Evolutionary conservation across 1,140 invertebrate genomes (phyloP).

Genomic region (Melanaphis sacchari): DNA sequence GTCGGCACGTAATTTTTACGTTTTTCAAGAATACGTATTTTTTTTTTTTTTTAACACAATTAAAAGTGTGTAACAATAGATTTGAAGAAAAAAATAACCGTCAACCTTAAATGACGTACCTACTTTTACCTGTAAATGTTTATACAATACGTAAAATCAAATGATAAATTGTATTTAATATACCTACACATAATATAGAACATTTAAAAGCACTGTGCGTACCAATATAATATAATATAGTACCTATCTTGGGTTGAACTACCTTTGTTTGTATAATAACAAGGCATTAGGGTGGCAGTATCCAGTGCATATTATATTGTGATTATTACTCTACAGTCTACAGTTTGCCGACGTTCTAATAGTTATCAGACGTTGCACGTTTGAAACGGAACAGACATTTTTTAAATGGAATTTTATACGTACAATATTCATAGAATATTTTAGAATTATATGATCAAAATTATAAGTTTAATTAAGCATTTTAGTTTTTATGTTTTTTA

Average conservation of each 20-base stretch:
- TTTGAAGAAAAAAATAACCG: neutral
- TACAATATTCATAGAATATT: neutral
- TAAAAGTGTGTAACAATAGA: neutral
- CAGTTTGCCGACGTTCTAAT: neutral
- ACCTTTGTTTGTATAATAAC: neutral
- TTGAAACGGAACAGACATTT: neutral
- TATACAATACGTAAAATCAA: neutral
- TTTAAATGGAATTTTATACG: neutral
- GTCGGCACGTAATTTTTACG: neutral
- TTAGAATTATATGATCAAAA: neutral
- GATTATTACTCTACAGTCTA: neutral
- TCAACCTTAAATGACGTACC: neutral
- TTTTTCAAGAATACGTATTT: neutral
- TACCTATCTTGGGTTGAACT: neutral
- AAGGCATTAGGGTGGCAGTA: neutral
- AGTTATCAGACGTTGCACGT: neutral
- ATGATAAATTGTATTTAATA: neutral
- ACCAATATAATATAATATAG: neutral
- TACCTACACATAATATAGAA: neutral
- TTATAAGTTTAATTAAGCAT: neutral
- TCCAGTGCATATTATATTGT: neutral
- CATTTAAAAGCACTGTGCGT: neutral
- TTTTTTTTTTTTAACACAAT: constrained; percentile 12
- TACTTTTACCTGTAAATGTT: neutral
- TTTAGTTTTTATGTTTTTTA: neutral